Evolutionary conservation across 1,140 invertebrate species (phyloP).

Genomic region (Drosophila nikananu): DNA sequence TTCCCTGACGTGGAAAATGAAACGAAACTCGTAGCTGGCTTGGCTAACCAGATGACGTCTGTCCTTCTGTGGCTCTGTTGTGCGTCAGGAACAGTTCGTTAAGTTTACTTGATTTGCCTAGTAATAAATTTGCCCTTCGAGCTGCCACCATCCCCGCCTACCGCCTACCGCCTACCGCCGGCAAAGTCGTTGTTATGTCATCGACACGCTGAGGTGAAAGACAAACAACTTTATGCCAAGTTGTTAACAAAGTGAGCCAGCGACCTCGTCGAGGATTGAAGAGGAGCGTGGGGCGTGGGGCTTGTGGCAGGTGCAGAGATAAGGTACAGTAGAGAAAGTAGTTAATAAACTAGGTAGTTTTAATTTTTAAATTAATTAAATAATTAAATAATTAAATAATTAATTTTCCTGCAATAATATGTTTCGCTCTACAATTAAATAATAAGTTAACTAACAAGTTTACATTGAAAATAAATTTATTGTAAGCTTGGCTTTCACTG

Average conservation of each 20-base stretch:
- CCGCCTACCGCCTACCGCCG: no score
- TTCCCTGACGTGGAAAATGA: not conserved
- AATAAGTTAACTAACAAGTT: not conserved
- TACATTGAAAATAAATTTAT: not conserved
- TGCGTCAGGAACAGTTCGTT: slow-evolving; percentile 61
- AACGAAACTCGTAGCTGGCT: not conserved
- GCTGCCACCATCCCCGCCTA: not conserved
- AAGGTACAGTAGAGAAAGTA: slow-evolving; percentile 39
- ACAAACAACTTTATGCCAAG: slow-evolving; percentile 81
- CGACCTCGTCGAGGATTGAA: slow-evolving; percentile 51
- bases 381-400: no score
- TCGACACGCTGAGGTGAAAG: slow-evolving; percentile 76
- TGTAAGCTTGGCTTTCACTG: not conserved
- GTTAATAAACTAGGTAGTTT: not conserved
- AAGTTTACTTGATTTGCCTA: slow-evolving; percentile 69
- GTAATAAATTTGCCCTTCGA: slow-evolving; percentile 60
- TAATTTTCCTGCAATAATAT: no score
- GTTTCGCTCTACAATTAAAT: no score
- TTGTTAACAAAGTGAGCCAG: slow-evolving; percentile 75
- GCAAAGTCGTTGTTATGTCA: slow-evolving; percentile 62
- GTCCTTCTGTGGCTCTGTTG: not conserved
- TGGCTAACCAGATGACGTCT: slow-evolving; percentile 14
- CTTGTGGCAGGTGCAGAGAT: slow-evolving; percentile 46
- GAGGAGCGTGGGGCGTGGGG: not conserved
- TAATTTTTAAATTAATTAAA: not conserved